A percentile compares a stretch with the other conserved stretches of the same genome.
These are phyloP conservation scores for Thripadectes ignobilis DNA, from an alignment of 2,797 vertebrate genomes.

Conservation along the genomic window DNA sequence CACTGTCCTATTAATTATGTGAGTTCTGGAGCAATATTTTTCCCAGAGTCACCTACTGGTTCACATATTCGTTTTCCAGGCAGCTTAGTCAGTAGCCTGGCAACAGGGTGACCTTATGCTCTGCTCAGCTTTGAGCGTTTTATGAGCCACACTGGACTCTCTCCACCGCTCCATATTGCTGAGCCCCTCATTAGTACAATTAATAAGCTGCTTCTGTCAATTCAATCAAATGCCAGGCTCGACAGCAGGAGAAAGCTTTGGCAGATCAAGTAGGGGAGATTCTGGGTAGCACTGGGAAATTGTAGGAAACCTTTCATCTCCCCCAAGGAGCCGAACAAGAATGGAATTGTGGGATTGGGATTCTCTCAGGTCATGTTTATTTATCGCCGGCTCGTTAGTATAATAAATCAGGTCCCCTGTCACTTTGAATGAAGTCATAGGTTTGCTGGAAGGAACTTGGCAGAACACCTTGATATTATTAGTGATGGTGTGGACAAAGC, in stretches of 20 bases:
- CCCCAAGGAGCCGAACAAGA: slow-evolving; percentile 38
- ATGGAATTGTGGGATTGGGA: slow-evolving; percentile 58
- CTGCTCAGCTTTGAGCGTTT: slow-evolving; percentile 21
- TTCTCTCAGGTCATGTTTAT: slow-evolving; percentile 64
- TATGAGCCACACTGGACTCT: slow-evolving; percentile 69
- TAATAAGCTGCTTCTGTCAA: slow-evolving; percentile 70
- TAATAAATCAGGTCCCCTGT: slow-evolving; percentile 74
- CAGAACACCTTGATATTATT: slow-evolving; percentile 74
- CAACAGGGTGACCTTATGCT: slow-evolving; percentile 70
- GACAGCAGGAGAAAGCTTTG: slow-evolving; percentile 64
- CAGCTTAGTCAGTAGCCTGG: slow-evolving; percentile 73
- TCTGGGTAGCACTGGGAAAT: slow-evolving; percentile 46
- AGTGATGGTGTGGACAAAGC: slow-evolving; percentile 43
- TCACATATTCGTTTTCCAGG: slow-evolving; percentile 34
- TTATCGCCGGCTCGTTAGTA: slow-evolving; percentile 58
- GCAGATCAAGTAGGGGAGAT: slow-evolving; percentile 59
- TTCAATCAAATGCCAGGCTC: slow-evolving; percentile 58
- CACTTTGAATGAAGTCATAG: slow-evolving; percentile 61
- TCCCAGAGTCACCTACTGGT: slow-evolving; percentile 65
- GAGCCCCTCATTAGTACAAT: slow-evolving; percentile 77
- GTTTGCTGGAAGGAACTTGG: slow-evolving; percentile 66
- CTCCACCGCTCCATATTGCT: slow-evolving; percentile 29
- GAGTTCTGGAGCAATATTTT: slow-evolving; percentile 47
- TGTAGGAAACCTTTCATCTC: slow-evolving; percentile 66
- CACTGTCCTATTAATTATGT: slow-evolving; percentile 53